phyloP scores from a whole-genome alignment of 2,797 vertebrate species.

The Allobates femoralis region DNA sequence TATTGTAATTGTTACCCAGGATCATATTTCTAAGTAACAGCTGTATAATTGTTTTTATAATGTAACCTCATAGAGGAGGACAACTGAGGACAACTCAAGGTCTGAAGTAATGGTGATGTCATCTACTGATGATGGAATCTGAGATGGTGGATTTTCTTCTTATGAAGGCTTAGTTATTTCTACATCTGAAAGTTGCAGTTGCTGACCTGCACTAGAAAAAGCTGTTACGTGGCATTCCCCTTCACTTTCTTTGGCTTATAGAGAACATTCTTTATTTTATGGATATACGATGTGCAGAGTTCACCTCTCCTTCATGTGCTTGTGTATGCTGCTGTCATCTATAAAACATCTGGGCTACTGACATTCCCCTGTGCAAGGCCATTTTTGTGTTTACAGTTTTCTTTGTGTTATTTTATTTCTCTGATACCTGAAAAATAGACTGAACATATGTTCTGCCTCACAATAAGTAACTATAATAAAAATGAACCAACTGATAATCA shows the following conservation, averaged over 20 bases:
- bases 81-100: neutral
- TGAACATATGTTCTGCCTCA: constrained; percentile 21
- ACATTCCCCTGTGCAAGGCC: neutral
- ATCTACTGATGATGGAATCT: constrained; percentile 3
- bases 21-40: neutral
- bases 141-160: neutral
- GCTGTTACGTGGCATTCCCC: neutral
- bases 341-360: neutral
- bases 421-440: neutral
- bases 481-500: neutral
- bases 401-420: neutral
- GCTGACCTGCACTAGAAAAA: neutral
- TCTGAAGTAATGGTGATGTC: neutral
- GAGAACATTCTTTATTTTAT: constrained; percentile 1
- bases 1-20: neutral
- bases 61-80: neutral
- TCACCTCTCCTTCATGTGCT: neutral
- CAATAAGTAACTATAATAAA: neutral
- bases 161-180: neutral
- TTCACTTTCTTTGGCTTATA: neutral
- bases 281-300: neutral
- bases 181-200: neutral
- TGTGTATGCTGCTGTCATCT: neutral
- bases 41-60: neutral
- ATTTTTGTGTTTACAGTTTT: neutral